These are phyloP conservation scores for Meandrusa payeni DNA, from an alignment of 2,888 invertebrate species.

Conservation along the genomic window DNA sequence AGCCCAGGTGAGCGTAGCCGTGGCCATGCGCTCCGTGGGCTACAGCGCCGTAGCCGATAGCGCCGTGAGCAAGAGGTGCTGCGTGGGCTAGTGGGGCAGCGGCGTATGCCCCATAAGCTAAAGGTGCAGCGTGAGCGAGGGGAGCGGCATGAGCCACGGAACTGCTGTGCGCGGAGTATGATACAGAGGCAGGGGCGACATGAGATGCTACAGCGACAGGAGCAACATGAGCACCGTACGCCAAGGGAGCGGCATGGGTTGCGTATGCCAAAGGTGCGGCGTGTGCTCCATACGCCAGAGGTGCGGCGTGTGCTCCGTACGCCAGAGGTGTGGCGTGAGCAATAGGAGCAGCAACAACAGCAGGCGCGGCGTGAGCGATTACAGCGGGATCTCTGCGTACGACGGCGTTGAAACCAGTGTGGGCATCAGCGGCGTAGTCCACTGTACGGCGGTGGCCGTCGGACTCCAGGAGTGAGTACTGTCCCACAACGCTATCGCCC, in stretches of 20 bases:
- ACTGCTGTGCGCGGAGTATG: constrained; percentile 35
- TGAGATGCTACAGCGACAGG: constrained; percentile 32
- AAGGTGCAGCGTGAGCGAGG: constrained; percentile 33
- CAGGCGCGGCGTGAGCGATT: constrained; percentile 37
- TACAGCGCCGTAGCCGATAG: constrained; percentile 27
- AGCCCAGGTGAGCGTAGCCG: constrained; percentile 26
- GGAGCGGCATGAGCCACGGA: constrained; percentile 28
- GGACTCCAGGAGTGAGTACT: constrained; percentile 72
- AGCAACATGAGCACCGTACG: constrained; percentile 28
- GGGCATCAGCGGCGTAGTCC: constrained; percentile 74
- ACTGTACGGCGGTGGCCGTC: constrained; percentile 76
- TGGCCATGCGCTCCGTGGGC: constrained; percentile 19
- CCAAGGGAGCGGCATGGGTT: neutral
- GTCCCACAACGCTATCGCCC: constrained; percentile 71
- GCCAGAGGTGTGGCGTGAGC: constrained; percentile 34
- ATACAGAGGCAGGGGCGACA: constrained; percentile 39
- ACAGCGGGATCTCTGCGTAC: constrained; percentile 68
- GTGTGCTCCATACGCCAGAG: constrained; percentile 46
- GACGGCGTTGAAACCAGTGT: constrained; percentile 76
- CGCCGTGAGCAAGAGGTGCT: constrained; percentile 25
- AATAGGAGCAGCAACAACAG: constrained; percentile 36
- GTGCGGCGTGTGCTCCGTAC: constrained; percentile 32
- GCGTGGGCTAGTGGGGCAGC: constrained; percentile 17
- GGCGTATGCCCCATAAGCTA: constrained; percentile 21
- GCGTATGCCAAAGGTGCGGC: neutral